A percentile compares a stretch with the other conserved stretches of the same genome.
Conservation (phyloP, 2,113 vertebrate genomes). For the Rhinopomastus cyanomelas region DNA sequence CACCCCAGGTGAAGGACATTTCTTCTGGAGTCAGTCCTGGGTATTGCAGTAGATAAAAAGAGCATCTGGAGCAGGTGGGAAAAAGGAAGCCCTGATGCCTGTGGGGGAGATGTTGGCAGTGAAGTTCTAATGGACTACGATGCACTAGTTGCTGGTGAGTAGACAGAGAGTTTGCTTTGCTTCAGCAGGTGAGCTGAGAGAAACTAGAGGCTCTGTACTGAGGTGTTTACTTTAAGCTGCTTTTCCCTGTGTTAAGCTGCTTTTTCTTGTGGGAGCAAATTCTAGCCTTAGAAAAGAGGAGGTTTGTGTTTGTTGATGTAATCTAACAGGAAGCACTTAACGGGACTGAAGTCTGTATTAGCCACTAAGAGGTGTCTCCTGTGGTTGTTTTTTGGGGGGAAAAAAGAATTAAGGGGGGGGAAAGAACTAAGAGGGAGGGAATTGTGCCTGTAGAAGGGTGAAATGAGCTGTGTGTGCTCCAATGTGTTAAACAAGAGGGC, state of each 20-base stretch:
- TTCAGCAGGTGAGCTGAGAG: rapidly evolving
- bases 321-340: neutral
- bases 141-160: rapidly evolving
- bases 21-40: rapidly evolving
- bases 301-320: neutral
- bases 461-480: too few species aligned
- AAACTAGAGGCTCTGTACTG: neutral
- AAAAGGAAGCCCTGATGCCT: rapidly evolving
- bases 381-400: neutral
- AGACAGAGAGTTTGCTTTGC: neutral
- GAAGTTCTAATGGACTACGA: rapidly evolving
- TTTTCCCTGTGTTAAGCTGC: too few species aligned
- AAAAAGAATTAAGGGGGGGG: too few species aligned
- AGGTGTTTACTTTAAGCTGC: neutral
- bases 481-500: too few species aligned
- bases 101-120: neutral
- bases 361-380: neutral
- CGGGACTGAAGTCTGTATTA: neutral
- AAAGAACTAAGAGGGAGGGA: neutral
- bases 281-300: neutral
- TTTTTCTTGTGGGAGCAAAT: neutral
- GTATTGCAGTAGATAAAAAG: neutral
- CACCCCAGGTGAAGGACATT: neutral
- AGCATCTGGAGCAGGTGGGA: rapidly evolving
- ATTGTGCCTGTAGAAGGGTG: neutral